A percentile compares a stretch with the other conserved stretches of the same genome.
phyloP scores from a whole-genome alignment of 1,140 invertebrate genomes.

The Dolichoris vasculosae region DNA sequence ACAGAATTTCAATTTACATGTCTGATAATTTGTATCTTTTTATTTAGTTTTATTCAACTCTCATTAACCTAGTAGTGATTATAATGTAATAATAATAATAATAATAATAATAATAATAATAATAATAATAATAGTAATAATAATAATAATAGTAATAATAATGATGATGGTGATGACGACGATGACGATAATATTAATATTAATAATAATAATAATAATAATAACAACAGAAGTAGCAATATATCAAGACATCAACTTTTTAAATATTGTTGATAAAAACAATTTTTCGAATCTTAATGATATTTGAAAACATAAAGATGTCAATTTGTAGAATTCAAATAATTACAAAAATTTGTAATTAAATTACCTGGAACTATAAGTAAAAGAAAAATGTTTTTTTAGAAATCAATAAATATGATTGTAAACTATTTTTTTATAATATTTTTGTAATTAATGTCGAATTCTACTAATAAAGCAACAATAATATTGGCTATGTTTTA shows the following conservation, averaged over 20 bases:
- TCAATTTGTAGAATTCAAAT: neutral
- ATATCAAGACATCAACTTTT: neutral
- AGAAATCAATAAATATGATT: neutral
- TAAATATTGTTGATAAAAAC: neutral
- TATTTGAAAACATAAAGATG: neutral
- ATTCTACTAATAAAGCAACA: too few relatives aligned
- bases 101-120: neutral
- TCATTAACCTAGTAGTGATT: neutral
- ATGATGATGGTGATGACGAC: too few relatives aligned
- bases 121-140: neutral
- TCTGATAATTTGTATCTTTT: neutral
- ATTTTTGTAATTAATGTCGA: too few relatives aligned
- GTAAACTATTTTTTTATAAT: neutral
- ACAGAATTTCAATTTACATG: neutral
- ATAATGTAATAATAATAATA: constrained; percentile 22
- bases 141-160: neutral
- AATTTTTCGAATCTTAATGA: neutral
- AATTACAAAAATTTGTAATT: neutral
- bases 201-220: too few relatives aligned
- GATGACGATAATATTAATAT: too few relatives aligned
- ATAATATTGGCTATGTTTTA: too few relatives aligned
- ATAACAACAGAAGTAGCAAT: too few relatives aligned
- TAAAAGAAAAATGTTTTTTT: neutral
- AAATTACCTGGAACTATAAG: neutral
- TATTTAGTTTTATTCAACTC: neutral